A percentile compares a stretch with the other conserved stretches of the same genome.
Conservation (phyloP, 2,888 invertebrate genomes). For the Amphipyra tragopoginis region DNA sequence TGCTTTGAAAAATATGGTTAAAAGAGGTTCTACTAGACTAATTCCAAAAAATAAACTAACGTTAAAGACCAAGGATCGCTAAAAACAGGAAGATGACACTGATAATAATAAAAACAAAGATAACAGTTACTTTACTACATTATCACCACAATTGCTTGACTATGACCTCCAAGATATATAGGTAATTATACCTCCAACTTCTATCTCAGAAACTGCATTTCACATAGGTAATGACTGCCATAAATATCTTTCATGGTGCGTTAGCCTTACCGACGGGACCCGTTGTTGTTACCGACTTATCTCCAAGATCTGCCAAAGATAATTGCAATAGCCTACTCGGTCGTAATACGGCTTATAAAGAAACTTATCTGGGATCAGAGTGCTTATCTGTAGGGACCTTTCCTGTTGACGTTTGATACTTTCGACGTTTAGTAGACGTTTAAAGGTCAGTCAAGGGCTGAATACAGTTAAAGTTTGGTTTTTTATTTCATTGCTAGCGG, state of each 20-base stretch:
- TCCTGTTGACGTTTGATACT: constrained; percentile 43
- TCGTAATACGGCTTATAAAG: constrained; percentile 45
- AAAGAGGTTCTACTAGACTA: no score
- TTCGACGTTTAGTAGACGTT: constrained; percentile 24
- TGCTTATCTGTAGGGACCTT: constrained; percentile 42
- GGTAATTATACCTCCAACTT: constrained; percentile 48
- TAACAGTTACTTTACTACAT: constrained; percentile 34
- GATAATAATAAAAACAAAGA: constrained; percentile 26
- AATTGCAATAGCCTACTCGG: constrained; percentile 61
- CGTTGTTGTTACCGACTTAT: constrained; percentile 57
- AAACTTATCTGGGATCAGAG: constrained; percentile 46
- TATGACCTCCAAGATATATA: constrained; percentile 40
- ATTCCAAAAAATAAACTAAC: no score
- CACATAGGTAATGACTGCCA: constrained; percentile 48
- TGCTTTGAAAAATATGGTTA: no score
- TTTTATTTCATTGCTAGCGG: not conserved
- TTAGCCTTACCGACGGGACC: constrained; percentile 51
- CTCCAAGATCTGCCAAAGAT: constrained; percentile 62
- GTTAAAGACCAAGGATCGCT: no score
- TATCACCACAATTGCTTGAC: constrained; percentile 38
- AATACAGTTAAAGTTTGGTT: not conserved
- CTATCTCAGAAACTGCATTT: constrained; percentile 52
- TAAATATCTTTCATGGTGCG: constrained; percentile 58
- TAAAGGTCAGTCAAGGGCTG: constrained; percentile 32
- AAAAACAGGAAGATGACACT: no score